phyloP scores from a whole-genome alignment of 1,140 invertebrate species.

The Ips nitidus region DNA sequence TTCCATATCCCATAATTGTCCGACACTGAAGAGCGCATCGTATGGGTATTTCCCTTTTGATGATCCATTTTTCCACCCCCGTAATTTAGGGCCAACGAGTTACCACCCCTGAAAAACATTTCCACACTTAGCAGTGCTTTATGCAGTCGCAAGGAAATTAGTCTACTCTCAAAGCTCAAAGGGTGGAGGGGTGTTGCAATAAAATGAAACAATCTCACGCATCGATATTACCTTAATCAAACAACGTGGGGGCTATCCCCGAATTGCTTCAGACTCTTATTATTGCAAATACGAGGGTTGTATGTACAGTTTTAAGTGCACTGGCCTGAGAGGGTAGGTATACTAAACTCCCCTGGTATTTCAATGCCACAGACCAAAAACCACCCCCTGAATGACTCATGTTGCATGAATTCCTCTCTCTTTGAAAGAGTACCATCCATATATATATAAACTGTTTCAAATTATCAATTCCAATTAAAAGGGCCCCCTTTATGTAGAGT shows the following conservation, averaged over 20 bases:
- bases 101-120: too few species aligned
- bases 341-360: slow-evolving; percentile 1
- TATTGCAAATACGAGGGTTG: slow-evolving; percentile 13
- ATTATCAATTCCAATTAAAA: slow-evolving; percentile 19
- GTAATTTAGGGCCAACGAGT: neutral
- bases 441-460: neutral
- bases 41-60: slow-evolving; percentile 28
- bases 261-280: slow-evolving; percentile 29
- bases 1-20: neutral
- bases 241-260: slow-evolving; percentile 36
- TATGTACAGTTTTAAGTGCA: neutral
- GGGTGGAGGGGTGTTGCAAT: slow-evolving; percentile 33
- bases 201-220: slow-evolving; percentile 50
- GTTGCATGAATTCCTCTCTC: slow-evolving; percentile 24
- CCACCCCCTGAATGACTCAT: slow-evolving; percentile 38
- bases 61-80: slow-evolving; percentile 32
- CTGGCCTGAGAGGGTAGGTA: neutral
- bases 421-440: too few species aligned
- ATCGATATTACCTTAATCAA: slow-evolving; percentile 51
- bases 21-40: slow-evolving; percentile 27
- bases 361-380: slow-evolving; percentile 24
- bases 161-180: too few species aligned
- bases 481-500: slow-evolving; percentile 2
- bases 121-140: too few species aligned
- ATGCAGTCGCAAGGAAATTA: too few species aligned